Conservation (phyloP, 1,140 invertebrate genomes). For the Cydia splendana region DNA sequence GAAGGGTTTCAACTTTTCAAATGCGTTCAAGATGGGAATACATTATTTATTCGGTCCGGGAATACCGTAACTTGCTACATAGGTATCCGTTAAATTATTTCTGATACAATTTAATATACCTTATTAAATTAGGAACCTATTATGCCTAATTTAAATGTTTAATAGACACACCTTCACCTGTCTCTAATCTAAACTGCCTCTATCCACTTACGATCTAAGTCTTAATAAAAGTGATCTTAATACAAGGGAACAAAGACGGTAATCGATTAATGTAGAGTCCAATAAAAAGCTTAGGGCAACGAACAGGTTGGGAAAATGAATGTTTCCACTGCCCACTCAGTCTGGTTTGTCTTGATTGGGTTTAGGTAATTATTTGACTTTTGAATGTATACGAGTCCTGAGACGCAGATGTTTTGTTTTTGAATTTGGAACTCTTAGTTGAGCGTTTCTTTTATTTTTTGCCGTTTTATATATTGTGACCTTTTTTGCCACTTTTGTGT, state of each 20-base stretch:
- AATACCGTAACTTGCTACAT: too few relatives aligned
- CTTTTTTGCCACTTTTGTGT: too few relatives aligned
- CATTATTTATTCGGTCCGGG: too few relatives aligned
- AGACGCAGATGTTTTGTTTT: too few relatives aligned
- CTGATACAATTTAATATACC: constrained; percentile 14
- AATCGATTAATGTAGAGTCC: constrained; percentile 21
- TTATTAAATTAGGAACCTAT: constrained; percentile 30
- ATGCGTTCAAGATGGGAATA: too few relatives aligned
- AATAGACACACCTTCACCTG: constrained; percentile 29
- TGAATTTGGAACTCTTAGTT: too few relatives aligned
- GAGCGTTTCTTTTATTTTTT: too few relatives aligned
- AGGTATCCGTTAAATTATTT: not conserved
- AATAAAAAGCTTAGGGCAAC: constrained; percentile 30
- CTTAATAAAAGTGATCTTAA: constrained; percentile 4
- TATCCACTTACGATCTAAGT: constrained; percentile 3
- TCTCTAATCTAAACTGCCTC: constrained; percentile 28
- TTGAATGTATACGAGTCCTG: too few relatives aligned
- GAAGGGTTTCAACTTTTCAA: too few relatives aligned
- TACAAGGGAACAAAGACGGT: not conserved
- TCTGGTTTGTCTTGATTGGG: not conserved
- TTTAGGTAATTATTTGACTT: too few relatives aligned
- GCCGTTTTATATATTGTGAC: too few relatives aligned
- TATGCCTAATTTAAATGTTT: constrained; percentile 32
- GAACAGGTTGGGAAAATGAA: constrained; percentile 24
- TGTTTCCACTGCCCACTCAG: not conserved